Base-by-base conservation (phyloP, 2,113 vertebrate species). In the Seriola rivoliana region DNA sequence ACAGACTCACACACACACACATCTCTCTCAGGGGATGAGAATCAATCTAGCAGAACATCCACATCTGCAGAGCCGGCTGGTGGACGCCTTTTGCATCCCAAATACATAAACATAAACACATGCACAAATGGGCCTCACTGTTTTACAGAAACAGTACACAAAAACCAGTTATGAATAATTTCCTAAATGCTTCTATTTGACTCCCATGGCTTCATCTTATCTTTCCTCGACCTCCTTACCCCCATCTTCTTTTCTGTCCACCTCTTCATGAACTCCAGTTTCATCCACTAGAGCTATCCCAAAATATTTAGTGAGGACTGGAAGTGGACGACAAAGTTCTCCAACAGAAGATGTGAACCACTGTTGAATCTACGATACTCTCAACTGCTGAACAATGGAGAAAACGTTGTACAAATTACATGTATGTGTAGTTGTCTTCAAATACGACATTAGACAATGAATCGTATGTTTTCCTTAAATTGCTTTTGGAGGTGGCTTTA, bases 21-120 rank as follows among this genome's bases (percentile, higher is more conserved):
- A 29, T 14, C 59, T 32, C 54, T 81, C 81, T 66, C 44, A n/a
- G 68, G 77, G 62, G 63, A 79, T 71, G 73, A 83, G 65, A 90
- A 73, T 86, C 84, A 91, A 77, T 92, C 80, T 78, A 14, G 86
- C 81, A 87, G 78, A 87, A 90, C 85, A 88, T 82, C 62, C 70
- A 85, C 90, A 90, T 91, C 91, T 90, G 80, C 81, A 90, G 71
- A 76, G 65, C 67, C 14, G 21, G 84, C 68, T 88, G 75, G 75
- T 75, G 65, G 73, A 88, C 19, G 55, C 65, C 68, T 71, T 80
- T 66, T 79, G 77, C 64, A 85, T 89, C 74, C 50, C 68, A 76
- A 83, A 80, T 48, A 81, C 62, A 70, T 23, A 74, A 36, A 60
- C 64, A 74, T 52, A 65, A 17, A 42, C n/a, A 66, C 23, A 55